Percentiles rank a stretch among this genome's conserved stretches.
Evolutionary conservation across 2,797 vertebrate genomes (phyloP).

Genomic region (Leptodactylus fallax): DNA sequence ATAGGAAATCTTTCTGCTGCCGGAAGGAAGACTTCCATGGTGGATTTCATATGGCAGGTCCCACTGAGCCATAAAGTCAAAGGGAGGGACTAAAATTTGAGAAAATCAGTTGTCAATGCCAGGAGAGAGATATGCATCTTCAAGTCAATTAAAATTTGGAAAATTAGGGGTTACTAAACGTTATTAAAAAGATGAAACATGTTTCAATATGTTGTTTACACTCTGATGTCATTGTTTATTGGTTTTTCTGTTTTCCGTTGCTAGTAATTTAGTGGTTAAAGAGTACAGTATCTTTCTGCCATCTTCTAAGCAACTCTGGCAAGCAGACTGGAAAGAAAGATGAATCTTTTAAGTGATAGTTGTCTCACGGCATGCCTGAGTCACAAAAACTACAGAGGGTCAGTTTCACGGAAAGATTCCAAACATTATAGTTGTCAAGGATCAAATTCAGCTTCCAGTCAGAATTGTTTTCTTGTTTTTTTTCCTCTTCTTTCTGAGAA

Average conservation of each 20-base stretch:
- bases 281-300: not conserved
- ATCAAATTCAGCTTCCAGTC: slow-evolving; percentile 62
- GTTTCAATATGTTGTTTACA: too few relatives aligned
- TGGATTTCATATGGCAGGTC: too few relatives aligned
- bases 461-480: not conserved
- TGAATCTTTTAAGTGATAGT: slow-evolving; percentile 57
- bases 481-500: not conserved
- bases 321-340: slow-evolving; percentile 61
- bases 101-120: too few relatives aligned
- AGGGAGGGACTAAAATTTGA: too few relatives aligned
- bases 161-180: too few relatives aligned
- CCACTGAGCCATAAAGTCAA: too few relatives aligned
- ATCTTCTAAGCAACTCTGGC: slow-evolving; percentile 15
- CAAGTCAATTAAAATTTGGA: too few relatives aligned
- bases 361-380: slow-evolving; percentile 54
- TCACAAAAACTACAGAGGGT: slow-evolving; percentile 58
- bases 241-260: not conserved
- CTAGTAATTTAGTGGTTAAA: slow-evolving; percentile 16
- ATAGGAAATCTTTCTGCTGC: too few relatives aligned
- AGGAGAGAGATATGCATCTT: too few relatives aligned
- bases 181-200: too few relatives aligned
- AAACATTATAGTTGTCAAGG: slow-evolving; percentile 61
- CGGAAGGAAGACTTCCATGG: too few relatives aligned
- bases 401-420: slow-evolving; percentile 45
- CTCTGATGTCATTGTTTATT: too few relatives aligned